Conservation (phyloP, 2,888 invertebrate species). For the Tetragonisca angustula region DNA sequence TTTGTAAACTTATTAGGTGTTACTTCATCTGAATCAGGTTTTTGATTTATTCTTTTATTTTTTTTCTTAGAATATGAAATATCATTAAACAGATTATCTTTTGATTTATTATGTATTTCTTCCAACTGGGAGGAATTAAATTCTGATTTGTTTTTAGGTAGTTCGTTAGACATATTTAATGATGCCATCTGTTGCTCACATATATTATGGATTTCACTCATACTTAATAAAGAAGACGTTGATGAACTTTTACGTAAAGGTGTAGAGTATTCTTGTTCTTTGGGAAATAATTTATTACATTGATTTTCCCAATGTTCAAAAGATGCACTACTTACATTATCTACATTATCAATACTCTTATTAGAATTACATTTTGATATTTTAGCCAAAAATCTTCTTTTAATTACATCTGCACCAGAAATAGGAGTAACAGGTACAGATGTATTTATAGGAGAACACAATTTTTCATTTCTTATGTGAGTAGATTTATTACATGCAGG, state of each 20-base stretch:
- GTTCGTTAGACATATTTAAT: slow-evolving; percentile 37
- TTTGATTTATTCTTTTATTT: slow-evolving; percentile 12
- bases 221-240: slow-evolving; percentile 48
- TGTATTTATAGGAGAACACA: slow-evolving; percentile 2
- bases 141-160: not conserved
- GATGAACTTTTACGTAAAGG: slow-evolving; percentile 38
- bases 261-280: slow-evolving; percentile 19
- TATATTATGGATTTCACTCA: slow-evolving; percentile 64
- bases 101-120: slow-evolving; percentile 1
- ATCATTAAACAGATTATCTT: not conserved
- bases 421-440: not conserved
- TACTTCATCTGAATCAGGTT: not conserved
- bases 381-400: slow-evolving; percentile 53
- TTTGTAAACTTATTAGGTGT: slow-evolving; percentile 9
- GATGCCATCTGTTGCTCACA: slow-evolving; percentile 76
- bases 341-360: slow-evolving; percentile 19
- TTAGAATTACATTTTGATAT: slow-evolving; percentile 64
- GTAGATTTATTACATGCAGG: not conserved
- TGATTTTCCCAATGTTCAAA: slow-evolving; percentile 62
- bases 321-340: slow-evolving; percentile 33
- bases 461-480: slow-evolving; percentile 7
- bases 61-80: slow-evolving; percentile 41
- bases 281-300: slow-evolving; percentile 53
- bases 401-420: slow-evolving; percentile 20
- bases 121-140: not conserved